Conservation (phyloP, 2,888 invertebrate species). For the Sepiola atlantica region DNA sequence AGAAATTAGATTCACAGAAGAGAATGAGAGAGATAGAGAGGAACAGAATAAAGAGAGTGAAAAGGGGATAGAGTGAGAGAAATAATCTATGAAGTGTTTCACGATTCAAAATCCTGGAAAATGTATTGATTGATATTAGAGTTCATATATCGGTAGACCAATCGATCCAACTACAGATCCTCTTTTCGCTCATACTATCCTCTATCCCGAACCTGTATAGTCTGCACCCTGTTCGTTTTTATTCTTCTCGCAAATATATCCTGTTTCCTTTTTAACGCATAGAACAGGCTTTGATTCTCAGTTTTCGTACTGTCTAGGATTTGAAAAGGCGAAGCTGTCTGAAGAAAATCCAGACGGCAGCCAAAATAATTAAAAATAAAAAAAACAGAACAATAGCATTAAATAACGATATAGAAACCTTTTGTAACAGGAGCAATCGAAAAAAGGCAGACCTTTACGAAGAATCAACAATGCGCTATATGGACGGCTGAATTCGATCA, state of each 20-base stretch:
- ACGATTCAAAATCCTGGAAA: neutral
- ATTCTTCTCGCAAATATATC: neutral
- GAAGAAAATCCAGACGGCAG: neutral
- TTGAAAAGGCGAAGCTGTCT: neutral
- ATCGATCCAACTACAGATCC: neutral
- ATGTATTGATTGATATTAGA: neutral
- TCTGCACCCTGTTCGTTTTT: neutral
- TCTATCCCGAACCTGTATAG: neutral
- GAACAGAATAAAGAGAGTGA: neutral
- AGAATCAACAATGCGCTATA: too few relatives aligned
- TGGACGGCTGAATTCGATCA: too few relatives aligned
- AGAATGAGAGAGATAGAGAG: neutral
- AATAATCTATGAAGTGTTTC: neutral
- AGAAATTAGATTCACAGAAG: neutral
- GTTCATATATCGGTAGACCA: neutral
- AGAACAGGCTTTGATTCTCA: neutral
- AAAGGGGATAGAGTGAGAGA: neutral
- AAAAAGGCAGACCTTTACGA: too few relatives aligned
- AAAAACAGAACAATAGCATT: too few relatives aligned
- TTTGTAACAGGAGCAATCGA: too few relatives aligned
- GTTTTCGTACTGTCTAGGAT: neutral
- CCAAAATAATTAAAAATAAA: neutral
- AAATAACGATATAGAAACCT: too few relatives aligned
- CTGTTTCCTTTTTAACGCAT: neutral
- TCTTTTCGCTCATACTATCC: neutral